phyloP scores from a whole-genome alignment of 2,113 vertebrate species.

The Chionis minor region DNA sequence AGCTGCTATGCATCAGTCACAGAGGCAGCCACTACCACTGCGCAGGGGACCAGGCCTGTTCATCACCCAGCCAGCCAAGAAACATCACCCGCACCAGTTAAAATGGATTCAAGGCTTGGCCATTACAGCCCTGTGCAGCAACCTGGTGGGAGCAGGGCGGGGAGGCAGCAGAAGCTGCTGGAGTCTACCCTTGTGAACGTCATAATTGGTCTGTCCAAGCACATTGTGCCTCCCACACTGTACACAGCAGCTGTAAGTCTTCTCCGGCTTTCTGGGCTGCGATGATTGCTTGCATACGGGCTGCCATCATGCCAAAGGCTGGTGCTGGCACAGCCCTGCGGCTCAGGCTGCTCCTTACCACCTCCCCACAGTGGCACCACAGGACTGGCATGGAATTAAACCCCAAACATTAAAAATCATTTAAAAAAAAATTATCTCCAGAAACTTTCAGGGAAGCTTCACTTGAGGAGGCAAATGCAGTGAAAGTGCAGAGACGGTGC shows the following conservation, averaged over 20 bases:
- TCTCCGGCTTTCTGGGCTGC: neutral
- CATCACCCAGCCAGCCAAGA: neutral
- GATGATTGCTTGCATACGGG: neutral
- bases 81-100: neutral
- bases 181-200: neutral
- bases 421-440: neutral
- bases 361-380: neutral
- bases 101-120: neutral
- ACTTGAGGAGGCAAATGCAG: neutral
- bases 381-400: neutral
- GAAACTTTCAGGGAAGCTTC: neutral
- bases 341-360: neutral
- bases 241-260: neutral
- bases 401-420: neutral
- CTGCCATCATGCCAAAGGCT: neutral
- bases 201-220: neutral
- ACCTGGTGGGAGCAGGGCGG: fast-evolving
- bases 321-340: neutral
- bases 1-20: neutral
- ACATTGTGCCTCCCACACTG: neutral
- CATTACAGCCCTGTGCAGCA: neutral
- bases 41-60: neutral
- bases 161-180: neutral
- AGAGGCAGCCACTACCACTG: neutral
- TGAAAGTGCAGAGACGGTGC: neutral